Percentiles rank a stretch among this genome's conserved stretches.
phyloP scores from a whole-genome alignment of 2,888 invertebrate genomes.

The Digitonthophagus gazella region DNA sequence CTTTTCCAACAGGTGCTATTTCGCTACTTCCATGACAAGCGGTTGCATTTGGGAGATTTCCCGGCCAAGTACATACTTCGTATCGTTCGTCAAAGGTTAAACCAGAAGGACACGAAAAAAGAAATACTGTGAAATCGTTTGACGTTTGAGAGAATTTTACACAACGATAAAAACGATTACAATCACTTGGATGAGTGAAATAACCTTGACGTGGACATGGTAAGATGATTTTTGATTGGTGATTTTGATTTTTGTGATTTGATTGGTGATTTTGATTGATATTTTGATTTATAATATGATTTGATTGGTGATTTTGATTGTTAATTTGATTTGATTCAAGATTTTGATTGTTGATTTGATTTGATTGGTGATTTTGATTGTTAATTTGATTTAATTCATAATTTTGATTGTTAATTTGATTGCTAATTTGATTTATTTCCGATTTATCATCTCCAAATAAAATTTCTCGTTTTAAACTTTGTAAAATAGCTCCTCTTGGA shows the following conservation, averaged over 20 bases:
- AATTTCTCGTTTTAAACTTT: slow-evolving; percentile 64
- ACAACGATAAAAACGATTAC: slow-evolving; percentile 77
- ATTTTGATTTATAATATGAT: no score
- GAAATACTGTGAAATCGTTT: slow-evolving; percentile 75
- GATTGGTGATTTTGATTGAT: no score
- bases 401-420: not conserved
- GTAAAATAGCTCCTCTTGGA: slow-evolving; percentile 63
- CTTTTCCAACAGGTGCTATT: slow-evolving; percentile 67
- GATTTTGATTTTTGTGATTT: no score
- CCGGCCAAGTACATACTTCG: slow-evolving; percentile 81
- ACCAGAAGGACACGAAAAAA: slow-evolving; percentile 78
- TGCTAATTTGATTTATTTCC: not conserved
- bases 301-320: no score
- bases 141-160: slow-evolving; percentile 75
- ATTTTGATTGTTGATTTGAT: no score
- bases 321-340: no score
- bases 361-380: no score
- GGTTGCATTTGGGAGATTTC: slow-evolving; percentile 66
- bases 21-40: slow-evolving; percentile 77
- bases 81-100: slow-evolving; percentile 73
- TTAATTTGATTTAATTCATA: not conserved
- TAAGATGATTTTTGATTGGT: no score
- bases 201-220: slow-evolving; percentile 72
- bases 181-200: slow-evolving; percentile 74
- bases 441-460: slow-evolving; percentile 34